Evolutionary conservation across 2,888 invertebrate genomes (phyloP), one percentile per base, ranked within the genome.

Genomic region (Volucella bombylans): DNA sequence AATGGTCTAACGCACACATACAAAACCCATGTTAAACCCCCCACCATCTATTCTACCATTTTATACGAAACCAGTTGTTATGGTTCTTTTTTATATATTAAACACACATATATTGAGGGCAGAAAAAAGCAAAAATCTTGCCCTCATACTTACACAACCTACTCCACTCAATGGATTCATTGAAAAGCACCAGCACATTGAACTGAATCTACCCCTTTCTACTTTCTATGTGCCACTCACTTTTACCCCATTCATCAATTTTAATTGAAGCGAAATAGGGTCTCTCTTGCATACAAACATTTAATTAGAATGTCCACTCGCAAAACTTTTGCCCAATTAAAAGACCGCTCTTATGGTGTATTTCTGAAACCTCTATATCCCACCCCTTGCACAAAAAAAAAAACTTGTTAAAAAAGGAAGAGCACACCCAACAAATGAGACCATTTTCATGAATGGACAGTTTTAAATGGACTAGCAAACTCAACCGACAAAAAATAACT

Each of bases 251-350:
- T 85, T 85, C 85, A 85, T 85, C 71, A 81, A 85, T 81, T 81
- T 85, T 85, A 79, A 76, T 77, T 85, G 81, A 85, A 76, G 74
- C 72, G 77, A 77, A 85, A 85, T 77, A 72, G 81, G 83, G 77
- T 69, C 64, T 55, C 55, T 65, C 65, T 80, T 61, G 67, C 80
- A 85, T 80, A 80, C 83, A 80, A 80, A 80, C 74, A 85, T 80
- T 85, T 85, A 85, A 85, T 85, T 85, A 80, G 83, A 85, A 80
- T 76, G 83, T 85, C 83, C 83, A 85, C 83, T 85, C 74, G 76
- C 74, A 80, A 71, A 83, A 71, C 54, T 80, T 74, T 71, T 80
- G 71, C 65, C 76, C 79, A 69, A 80, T 80, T 83, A 79, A 74
- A 83, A 74, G 10, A 15, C 43, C 59, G 52, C 64, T 62, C 72